Conservation (phyloP, 1,140 invertebrate species). For the Epicauta chinensis region DNA sequence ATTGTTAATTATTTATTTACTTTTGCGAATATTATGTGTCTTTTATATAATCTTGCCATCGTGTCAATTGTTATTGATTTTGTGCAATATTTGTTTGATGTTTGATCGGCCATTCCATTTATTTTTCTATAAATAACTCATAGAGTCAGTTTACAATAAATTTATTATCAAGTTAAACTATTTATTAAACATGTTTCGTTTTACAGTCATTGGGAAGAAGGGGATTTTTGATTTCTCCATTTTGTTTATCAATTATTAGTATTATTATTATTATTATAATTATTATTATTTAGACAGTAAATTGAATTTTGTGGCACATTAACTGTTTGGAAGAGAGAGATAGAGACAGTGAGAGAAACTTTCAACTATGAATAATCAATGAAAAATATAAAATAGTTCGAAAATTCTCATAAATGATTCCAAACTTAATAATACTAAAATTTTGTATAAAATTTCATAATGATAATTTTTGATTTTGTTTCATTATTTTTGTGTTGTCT, state of each 20-base stretch:
- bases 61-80: no score
- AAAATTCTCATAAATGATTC: slow-evolving; percentile 26
- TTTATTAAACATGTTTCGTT: slow-evolving; percentile 25
- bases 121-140: no score
- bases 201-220: slow-evolving; percentile 18
- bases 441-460: slow-evolving; percentile 27
- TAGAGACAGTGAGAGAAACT: slow-evolving; percentile 6
- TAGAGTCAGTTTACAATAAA: slow-evolving; percentile 19
- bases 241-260: slow-evolving; percentile 2
- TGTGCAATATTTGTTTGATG: no score
- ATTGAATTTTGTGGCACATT: slow-evolving; percentile 27
- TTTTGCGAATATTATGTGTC: no score
- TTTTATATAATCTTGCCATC: no score
- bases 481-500: neutral
- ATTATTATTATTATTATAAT: neutral
- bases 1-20: no score
- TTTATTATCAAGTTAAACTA: slow-evolving; percentile 22
- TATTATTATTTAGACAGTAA: neutral
- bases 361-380: slow-evolving; percentile 11
- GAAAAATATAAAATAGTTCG: slow-evolving; percentile 20
- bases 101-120: no score
- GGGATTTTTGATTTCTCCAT: slow-evolving; percentile 15
- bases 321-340: slow-evolving; percentile 17
- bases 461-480: slow-evolving; percentile 21
- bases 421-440: slow-evolving; percentile 23